phyloP scores from a whole-genome alignment of 1,140 invertebrate genomes.

The Solen grandis region DNA sequence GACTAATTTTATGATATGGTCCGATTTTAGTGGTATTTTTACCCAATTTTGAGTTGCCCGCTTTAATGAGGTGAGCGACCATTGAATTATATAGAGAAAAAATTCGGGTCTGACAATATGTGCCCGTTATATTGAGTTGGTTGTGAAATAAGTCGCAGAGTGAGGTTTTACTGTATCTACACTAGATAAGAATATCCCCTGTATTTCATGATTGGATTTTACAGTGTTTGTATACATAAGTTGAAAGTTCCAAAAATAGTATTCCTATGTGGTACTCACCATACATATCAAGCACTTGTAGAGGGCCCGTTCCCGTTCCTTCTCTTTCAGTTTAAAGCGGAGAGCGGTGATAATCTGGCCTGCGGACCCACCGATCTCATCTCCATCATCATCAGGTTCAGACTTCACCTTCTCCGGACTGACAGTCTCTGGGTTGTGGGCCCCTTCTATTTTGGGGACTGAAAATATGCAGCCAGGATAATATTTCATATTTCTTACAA shows the following conservation, averaged over 20 bases:
- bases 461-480: too few species aligned
- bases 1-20: too few species aligned
- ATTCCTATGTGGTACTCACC: constrained; percentile 82
- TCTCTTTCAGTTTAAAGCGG: constrained; percentile 86
- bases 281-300: constrained; percentile 94
- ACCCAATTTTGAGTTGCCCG: too few species aligned
- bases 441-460: constrained; percentile 36
- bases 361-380: constrained; percentile 47
- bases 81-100: too few species aligned
- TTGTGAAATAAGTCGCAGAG: too few species aligned
- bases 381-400: constrained; percentile 28
- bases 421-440: constrained; percentile 27
- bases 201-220: not conserved
- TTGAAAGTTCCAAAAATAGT: not conserved
- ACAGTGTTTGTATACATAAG: not conserved
- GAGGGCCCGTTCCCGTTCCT: constrained; percentile 83
- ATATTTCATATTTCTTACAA: too few species aligned
- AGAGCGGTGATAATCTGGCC: constrained; percentile 86
- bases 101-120: too few species aligned
- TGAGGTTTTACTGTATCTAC: not conserved
- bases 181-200: not conserved
- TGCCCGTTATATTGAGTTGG: too few species aligned
- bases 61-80: too few species aligned
- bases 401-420: not conserved
- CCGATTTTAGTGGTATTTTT: too few species aligned